Conservation (phyloP, 2,113 vertebrate genomes). For the Pollachius pollachius region DNA sequence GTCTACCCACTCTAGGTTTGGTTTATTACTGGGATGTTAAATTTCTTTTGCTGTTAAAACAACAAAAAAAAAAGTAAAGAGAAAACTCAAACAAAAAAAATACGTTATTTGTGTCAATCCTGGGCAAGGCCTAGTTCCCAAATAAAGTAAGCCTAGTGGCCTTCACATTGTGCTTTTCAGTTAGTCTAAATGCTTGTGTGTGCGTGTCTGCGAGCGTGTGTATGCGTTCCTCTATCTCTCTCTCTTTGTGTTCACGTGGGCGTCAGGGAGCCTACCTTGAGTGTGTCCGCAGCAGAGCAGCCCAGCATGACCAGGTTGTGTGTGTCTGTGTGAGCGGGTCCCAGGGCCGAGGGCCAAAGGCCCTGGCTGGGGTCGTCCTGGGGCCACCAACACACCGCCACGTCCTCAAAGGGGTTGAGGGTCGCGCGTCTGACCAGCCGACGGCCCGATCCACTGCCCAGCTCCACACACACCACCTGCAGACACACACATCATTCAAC, state of each 20-base stretch:
- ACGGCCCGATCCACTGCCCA: conserved; percentile 70
- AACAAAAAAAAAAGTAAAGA: no score
- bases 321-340: conserved; percentile 76
- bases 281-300: conserved; percentile 75
- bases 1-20: no score
- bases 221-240: background rate
- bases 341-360: conserved; percentile 85
- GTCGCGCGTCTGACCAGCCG: conserved; percentile 72
- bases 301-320: conserved; percentile 85
- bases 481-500: background rate
- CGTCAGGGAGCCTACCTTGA: conserved; percentile 77
- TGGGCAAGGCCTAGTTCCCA: no score
- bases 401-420: conserved; percentile 81
- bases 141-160: no score
- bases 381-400: conserved; percentile 89
- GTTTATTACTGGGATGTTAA: no score
- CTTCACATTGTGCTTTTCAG: no score
- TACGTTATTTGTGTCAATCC: no score
- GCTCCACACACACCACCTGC: conserved; percentile 82
- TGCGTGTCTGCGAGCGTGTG: background rate
- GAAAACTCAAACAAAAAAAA: no score
- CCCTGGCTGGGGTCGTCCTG: conserved; percentile 65
- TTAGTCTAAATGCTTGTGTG: background rate
- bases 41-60: no score
- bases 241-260: no score